Conservation (phyloP, 1,140 invertebrate species). For the Wasmannia auropunctata region DNA sequence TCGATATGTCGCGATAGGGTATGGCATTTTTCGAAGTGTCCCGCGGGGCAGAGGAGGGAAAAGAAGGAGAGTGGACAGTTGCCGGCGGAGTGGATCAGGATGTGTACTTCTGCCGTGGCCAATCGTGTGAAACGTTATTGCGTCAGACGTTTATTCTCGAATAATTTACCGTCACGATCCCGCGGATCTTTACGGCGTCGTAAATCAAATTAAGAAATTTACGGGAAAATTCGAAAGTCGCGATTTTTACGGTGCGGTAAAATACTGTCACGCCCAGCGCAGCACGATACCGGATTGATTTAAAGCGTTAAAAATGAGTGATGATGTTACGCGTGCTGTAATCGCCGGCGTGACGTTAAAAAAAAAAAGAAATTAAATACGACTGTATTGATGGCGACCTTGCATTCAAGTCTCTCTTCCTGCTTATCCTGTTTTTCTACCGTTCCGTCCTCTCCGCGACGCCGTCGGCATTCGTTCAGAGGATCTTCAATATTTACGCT, state of each 20-base stretch:
- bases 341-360: neutral
- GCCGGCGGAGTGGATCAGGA: neutral
- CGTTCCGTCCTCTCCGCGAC: neutral
- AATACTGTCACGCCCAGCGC: constrained; percentile 7
- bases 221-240: constrained; percentile 65
- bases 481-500: constrained; percentile 34
- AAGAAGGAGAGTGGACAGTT: neutral
- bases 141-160: constrained; percentile 41
- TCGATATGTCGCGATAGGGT: constrained; percentile 45
- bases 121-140: constrained; percentile 33
- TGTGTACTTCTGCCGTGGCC: neutral
- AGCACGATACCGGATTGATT: constrained; percentile 14
- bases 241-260: constrained; percentile 33
- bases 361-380: neutral
- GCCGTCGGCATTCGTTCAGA: constrained; percentile 1
- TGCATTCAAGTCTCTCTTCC: neutral
- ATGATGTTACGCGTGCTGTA: neutral
- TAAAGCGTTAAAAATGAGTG: constrained; percentile 5
- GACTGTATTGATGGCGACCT: neutral
- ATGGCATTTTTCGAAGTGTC: neutral
- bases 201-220: constrained; percentile 71
- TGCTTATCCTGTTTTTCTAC: constrained; percentile 7
- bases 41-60: neutral
- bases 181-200: constrained; percentile 52
- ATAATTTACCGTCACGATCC: constrained; percentile 67